phyloP scores from a whole-genome alignment of 1,140 invertebrate species.

The Bombus pyrosoma region DNA sequence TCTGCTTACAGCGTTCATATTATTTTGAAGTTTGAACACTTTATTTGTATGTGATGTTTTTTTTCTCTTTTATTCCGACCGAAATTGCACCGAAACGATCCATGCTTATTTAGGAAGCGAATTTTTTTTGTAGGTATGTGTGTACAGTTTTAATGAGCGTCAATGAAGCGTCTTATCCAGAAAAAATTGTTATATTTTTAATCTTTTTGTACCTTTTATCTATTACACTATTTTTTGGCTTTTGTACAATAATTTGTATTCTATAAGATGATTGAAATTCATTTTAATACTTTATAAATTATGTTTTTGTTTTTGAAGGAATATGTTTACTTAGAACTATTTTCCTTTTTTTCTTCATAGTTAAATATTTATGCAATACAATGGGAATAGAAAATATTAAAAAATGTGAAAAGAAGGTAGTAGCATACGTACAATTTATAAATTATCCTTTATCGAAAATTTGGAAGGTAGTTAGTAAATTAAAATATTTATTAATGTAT shows the following conservation, averaged over 20 bases:
- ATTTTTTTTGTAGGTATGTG: neutral
- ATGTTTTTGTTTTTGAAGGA: neutral
- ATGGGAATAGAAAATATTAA: neutral
- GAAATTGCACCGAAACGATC: neutral
- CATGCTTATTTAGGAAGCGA: neutral
- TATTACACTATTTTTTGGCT: neutral
- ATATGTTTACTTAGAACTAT: neutral
- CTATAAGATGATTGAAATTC: neutral
- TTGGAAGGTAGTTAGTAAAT: neutral
- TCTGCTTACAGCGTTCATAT: neutral
- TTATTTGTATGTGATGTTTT: neutral
- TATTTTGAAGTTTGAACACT: neutral
- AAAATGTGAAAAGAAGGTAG: neutral
- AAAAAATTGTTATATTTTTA: neutral
- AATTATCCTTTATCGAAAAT: neutral
- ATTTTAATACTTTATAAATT: neutral
- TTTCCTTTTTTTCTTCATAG: neutral
- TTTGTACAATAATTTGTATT: neutral
- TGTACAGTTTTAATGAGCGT: neutral
- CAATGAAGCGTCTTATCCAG: neutral
- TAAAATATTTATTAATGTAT: neutral
- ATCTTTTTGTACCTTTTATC: neutral
- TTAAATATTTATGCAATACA: neutral
- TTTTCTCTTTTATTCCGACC: neutral
- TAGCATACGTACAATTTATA: neutral